These are phyloP conservation scores for Malachius bipustulatus DNA, from an alignment of 2,888 invertebrate species.

Conservation along the genomic window DNA sequence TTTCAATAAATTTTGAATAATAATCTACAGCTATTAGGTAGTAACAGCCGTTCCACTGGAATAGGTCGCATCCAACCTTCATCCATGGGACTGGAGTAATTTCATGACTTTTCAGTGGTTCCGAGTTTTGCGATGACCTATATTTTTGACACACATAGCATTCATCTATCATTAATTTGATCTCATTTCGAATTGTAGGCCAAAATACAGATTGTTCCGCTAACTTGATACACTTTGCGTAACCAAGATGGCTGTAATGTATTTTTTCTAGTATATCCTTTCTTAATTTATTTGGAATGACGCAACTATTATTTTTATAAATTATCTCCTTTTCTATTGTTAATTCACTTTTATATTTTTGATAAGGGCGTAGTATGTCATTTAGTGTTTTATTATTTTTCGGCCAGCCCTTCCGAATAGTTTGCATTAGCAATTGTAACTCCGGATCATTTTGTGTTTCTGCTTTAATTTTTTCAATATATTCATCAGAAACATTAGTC, in stretches of 20 bases:
- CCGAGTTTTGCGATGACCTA: conserved; percentile 11
- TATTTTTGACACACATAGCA: conserved; percentile 15
- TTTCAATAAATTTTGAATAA: no score
- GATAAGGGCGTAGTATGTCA: conserved; percentile 9
- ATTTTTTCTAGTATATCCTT: no score
- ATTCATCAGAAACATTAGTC: conserved; percentile 11
- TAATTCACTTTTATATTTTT: no score
- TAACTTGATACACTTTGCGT: conserved; percentile 13
- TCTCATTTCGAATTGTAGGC: conserved; percentile 15
- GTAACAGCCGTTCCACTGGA: no score
- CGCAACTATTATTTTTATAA: conserved; percentile 12
- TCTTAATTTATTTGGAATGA: conserved; percentile 13
- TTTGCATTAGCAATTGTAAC: conserved; percentile 7
- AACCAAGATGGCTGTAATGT: no score
- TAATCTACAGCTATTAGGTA: no score
- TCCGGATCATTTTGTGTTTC: conserved; percentile 9
- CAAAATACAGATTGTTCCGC: conserved; percentile 15
- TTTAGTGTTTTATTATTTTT: conserved; percentile 10
- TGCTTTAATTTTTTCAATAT: conserved; percentile 11
- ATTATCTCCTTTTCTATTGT: conserved; percentile 11
- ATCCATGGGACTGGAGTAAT: conserved; percentile 14
- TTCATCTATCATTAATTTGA: conserved; percentile 10
- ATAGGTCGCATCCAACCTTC: conserved; percentile 5
- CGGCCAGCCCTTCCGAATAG: no score
- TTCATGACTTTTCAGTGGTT: conserved; percentile 14